phyloP scores from a whole-genome alignment of 2,888 invertebrate species.

The Drosophila imparisetae region DNA sequence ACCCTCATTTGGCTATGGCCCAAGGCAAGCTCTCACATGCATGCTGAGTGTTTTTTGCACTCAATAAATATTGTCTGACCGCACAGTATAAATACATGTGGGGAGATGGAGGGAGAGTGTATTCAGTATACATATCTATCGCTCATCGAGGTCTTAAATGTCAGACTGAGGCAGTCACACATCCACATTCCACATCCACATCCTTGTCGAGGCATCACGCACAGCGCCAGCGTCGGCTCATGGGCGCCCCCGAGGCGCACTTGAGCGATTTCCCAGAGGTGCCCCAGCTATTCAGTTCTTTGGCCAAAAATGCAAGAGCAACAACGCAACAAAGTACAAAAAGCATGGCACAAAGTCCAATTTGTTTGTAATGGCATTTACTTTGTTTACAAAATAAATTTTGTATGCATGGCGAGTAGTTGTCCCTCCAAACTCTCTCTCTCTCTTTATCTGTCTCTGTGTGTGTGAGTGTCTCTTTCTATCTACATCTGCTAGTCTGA shows the following conservation, averaged over 20 bases:
- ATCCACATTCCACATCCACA: neutral
- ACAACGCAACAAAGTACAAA: conserved; percentile 55
- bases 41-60: conserved; percentile 59
- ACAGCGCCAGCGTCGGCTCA: conserved; percentile 11
- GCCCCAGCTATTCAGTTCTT: conserved; percentile 16
- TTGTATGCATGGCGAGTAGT: conserved; percentile 80
- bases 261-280: conserved; percentile 71
- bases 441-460: neutral
- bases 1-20: conserved; percentile 24
- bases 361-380: conserved; percentile 80
- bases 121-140: conserved; percentile 40
- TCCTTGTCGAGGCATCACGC: conserved; percentile 47
- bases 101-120: neutral
- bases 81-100: conserved; percentile 25
- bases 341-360: conserved; percentile 78
- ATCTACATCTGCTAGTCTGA: neutral
- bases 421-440: conserved; percentile 17
- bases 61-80: conserved; percentile 75
- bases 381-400: conserved; percentile 81
- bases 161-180: conserved; percentile 47
- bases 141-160: conserved; percentile 66
- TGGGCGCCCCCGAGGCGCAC: conserved; percentile 39
- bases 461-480: neutral
- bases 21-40: conserved; percentile 38
- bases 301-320: conserved; percentile 43